Conservation (phyloP, 1,140 invertebrate genomes). For the Pantala flavescens region DNA sequence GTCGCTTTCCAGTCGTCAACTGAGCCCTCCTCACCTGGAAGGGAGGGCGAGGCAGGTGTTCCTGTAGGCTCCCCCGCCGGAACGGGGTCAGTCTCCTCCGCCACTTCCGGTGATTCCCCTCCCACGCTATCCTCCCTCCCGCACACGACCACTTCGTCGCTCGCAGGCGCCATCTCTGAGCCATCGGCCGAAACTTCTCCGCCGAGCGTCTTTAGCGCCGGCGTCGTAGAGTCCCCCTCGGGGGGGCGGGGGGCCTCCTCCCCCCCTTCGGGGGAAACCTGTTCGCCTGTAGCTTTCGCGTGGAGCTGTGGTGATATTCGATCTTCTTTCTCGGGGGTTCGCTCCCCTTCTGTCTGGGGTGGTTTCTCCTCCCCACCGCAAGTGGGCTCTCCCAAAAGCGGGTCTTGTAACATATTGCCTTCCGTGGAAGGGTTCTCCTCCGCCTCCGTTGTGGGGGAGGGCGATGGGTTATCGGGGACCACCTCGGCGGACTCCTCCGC, state of each 20-base stretch:
- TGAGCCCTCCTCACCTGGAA: not conserved
- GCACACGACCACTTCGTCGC: slow-evolving; percentile 25
- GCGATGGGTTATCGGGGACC: too few relatives aligned
- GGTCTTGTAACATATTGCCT: not conserved
- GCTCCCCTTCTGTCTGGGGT: not conserved
- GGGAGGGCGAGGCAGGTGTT: slow-evolving; percentile 1
- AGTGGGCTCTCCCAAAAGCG: not conserved
- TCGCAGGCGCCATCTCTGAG: slow-evolving; percentile 33
- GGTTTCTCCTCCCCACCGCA: slow-evolving; percentile 14
- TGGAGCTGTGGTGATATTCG: not conserved
- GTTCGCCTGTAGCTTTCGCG: not conserved
- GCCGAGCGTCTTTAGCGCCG: slow-evolving; percentile 37
- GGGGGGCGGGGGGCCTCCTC: not conserved
- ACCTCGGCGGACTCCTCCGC: too few relatives aligned
- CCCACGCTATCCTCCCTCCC: slow-evolving; percentile 19
- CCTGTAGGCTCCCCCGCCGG: slow-evolving; percentile 18
- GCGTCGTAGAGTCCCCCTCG: slow-evolving; percentile 19
- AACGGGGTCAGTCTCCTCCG: not conserved
- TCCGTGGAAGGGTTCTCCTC: not conserved
- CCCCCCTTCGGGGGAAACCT: not conserved
- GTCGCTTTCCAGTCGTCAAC: not conserved
- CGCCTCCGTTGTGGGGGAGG: too few relatives aligned
- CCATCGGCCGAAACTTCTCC: slow-evolving; percentile 27
- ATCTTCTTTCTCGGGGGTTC: not conserved
- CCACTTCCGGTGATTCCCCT: not conserved